These are phyloP conservation scores for Dicrurus megarhynchus DNA, from an alignment of 2,113 vertebrate genomes.

Conservation along the genomic window DNA sequence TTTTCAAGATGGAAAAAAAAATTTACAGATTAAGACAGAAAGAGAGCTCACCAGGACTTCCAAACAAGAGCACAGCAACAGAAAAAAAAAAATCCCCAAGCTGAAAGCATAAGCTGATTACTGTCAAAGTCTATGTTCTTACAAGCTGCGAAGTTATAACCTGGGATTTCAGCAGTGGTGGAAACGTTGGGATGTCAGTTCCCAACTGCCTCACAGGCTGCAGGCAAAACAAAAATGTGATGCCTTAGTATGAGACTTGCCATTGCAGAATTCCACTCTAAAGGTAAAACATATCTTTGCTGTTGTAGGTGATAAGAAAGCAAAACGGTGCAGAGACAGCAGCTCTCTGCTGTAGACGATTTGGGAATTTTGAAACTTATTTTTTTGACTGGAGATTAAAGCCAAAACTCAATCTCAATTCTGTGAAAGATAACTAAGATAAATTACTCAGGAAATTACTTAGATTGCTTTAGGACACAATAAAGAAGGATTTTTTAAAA, in stretches of 20 bases:
- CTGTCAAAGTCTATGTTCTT: neutral
- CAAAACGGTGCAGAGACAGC: neutral
- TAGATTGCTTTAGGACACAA: neutral
- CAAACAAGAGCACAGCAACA: neutral
- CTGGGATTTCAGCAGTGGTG: neutral
- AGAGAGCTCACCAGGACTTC: neutral
- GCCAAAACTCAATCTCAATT: neutral
- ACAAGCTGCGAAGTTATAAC: neutral
- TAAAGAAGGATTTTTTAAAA: accelerated
- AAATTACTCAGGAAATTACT: neutral
- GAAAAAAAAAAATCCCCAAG: neutral
- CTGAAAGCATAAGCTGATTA: neutral
- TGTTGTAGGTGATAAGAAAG: neutral
- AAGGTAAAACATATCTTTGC: neutral
- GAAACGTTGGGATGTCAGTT: neutral
- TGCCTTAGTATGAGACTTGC: neutral
- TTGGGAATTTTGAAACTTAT: neutral
- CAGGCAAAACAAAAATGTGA: neutral
- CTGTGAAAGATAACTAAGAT: neutral
- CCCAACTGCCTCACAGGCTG: neutral
- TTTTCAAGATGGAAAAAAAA: neutral
- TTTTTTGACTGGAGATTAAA: neutral
- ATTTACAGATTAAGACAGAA: neutral
- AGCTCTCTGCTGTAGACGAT: neutral
- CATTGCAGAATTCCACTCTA: neutral